A percentile compares a stretch with the other conserved stretches of the same genome.
Evolutionary conservation across 2,113 vertebrate genomes (phyloP).

Genomic region (Corythornis madagascariensis): DNA sequence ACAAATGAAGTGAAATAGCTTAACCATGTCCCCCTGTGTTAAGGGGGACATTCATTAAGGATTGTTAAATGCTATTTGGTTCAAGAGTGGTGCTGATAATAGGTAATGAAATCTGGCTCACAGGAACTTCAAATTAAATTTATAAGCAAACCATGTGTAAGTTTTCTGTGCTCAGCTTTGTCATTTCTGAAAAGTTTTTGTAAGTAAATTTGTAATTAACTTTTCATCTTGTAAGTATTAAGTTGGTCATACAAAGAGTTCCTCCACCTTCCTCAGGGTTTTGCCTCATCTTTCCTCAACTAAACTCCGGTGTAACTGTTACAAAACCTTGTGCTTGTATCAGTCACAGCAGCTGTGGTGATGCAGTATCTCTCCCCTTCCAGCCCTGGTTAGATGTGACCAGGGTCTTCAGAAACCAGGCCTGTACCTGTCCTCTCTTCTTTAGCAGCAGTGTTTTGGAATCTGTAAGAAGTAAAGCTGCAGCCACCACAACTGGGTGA

Average conservation of each 20-base stretch:
- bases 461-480: not conserved
- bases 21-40: not conserved
- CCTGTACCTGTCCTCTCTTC: not conserved
- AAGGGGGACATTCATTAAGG: not conserved
- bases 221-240: not conserved
- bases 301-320: not conserved
- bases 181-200: not conserved
- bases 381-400: not conserved
- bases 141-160: not conserved
- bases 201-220: not conserved
- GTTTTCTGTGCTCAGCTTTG: not conserved
- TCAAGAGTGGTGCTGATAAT: not conserved
- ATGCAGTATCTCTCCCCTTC: not conserved
- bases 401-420: not conserved
- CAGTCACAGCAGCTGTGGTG: not conserved
- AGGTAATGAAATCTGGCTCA: not conserved
- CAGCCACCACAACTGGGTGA: not conserved
- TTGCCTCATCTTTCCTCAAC: fast-evolving
- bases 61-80: not conserved
- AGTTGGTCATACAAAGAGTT: not conserved
- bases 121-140: conserved; percentile 23
- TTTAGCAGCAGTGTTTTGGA: fast-evolving
- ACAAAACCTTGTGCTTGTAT: not conserved
- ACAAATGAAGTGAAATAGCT: not conserved
- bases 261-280: not conserved